Evolutionary conservation across 2,113 vertebrate species (phyloP), one percentile per base, ranked within the genome.

Genomic region (Cynoglossus semilaevis): DNA sequence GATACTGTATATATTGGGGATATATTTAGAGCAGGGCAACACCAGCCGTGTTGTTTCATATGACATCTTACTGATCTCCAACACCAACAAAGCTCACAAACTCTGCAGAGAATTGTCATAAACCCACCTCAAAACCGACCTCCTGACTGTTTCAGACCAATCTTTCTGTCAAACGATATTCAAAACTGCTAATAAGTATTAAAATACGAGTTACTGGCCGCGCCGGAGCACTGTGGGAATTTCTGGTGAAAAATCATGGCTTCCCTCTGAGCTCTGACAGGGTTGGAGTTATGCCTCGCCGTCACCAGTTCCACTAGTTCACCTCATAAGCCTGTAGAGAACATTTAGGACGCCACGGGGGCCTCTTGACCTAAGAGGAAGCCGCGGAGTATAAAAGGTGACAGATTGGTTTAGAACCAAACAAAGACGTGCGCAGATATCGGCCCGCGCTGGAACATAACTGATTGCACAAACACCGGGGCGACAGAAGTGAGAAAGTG

Each of bases 401-500:
- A 80, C 80, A 85, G 79, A 81, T 84, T 60, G 73, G 77, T 83
- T 81, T 67, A 41, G 71, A 77, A 62, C 68, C 67, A 76, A 75
- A 80, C 74, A 84, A 81, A 81, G 63, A 86, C 61, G 63, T 44
- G 44, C 35, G 73, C 62, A 70, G 67, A 76, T 65, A 56, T 48
- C 54, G 35, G 41, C 15, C 38, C 17, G 11, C 41, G 48, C 47
- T 68, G 63, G 57, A 84, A 77, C 51, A 77, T 56, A 53, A 77
- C 53, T 58, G 60, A 83, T 76, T 91, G 91, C 86, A 92, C 90
- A 93, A 92, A 92, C 85, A 91, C 15, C 90, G 84, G 85, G 91
- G 84, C 92, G 50, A 60, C 57, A 53, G 62, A 75, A 57, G 51
- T 11, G 36, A 88, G 61, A 54, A 51, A 88, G 89, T 90, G 89